phyloP scores from a whole-genome alignment of 2,888 invertebrate genomes.

The Caenorhabditis panamensis region DNA sequence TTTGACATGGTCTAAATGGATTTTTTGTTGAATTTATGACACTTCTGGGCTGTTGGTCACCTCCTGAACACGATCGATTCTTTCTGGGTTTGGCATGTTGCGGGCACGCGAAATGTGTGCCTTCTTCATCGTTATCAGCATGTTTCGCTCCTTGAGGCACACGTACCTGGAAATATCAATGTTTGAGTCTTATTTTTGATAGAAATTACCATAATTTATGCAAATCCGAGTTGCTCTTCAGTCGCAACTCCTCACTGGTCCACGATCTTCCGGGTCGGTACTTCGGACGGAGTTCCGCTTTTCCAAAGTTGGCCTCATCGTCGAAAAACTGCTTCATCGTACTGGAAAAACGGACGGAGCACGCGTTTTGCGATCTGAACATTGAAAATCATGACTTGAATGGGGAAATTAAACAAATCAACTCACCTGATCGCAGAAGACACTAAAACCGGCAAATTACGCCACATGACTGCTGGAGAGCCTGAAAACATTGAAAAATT shows the following conservation, averaged over 20 bases:
- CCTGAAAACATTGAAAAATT: conserved; percentile 13
- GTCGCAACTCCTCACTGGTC: conserved; percentile 91
- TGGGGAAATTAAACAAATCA: too few species aligned
- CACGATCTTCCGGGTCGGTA: conserved; percentile 84
- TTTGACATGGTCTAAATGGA: conserved; percentile 89
- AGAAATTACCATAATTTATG: conserved; percentile 93
- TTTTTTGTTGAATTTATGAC: not conserved
- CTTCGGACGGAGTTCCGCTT: conserved; percentile 72
- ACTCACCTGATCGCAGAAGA: conserved; percentile 35
- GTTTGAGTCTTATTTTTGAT: too few species aligned
- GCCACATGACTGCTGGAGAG: conserved; percentile 39
- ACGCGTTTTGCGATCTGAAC: conserved; percentile 42
- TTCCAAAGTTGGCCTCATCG: conserved; percentile 71
- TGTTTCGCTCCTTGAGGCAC: conserved; percentile 94
- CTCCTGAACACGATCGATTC: conserved; percentile 78
- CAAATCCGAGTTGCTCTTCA: conserved; percentile 94
- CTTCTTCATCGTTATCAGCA: conserved; percentile 93
- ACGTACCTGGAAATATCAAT: conserved; percentile 89
- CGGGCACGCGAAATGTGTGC: conserved; percentile 84
- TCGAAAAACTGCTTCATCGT: conserved; percentile 74
- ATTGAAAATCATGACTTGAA: not conserved
- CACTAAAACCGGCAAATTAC: conserved; percentile 49
- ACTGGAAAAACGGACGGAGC: conserved; percentile 28
- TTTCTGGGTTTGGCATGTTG: conserved; percentile 79
- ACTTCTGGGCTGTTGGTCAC: conserved; percentile 43